Base-by-base conservation (phyloP, 2,113 vertebrate genomes). In the Pachyramphus minor region DNA sequence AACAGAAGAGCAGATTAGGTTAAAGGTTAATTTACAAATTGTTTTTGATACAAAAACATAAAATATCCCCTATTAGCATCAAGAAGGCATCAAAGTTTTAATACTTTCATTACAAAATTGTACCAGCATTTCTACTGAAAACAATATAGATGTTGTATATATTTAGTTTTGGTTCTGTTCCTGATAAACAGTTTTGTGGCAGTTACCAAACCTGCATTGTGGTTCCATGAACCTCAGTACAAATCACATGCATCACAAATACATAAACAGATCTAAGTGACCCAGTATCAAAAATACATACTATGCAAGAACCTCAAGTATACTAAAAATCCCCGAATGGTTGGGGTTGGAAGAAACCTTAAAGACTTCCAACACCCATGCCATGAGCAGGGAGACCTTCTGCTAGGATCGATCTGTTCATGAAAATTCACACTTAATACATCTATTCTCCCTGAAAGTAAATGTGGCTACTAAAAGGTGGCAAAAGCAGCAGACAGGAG, bases 251-350 rank as follows among this genome's bases (percentile, higher is more conserved):
- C 85, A 83, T 68, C 76, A 82, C 86, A 78, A 93, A 82, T 96
- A 96, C 68, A 96, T 83, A 96, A 95, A 97, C 86, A 96, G 63
- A 97, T 94, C 62, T 96, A 90, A 95, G 84, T 79, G 95, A 84
- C 58, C 78, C 87, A 39, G 85, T 98, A 98, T 97, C 71, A 98
- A 98, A 98, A 98, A 98, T 97, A 98, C 78, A 21, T 95, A 87
- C 75, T 93, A 77, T 97, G 96, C 87, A 96, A 97, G 95, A 97
- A 96, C 85, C 81, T 94, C 92, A 94, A 69, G 77, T 94, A 96
- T 84, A 86, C 53, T 89, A 96, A 92, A 97, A 96, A 92, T 56
- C 85, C 90, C 56, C 35, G 18, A 49, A 63, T 9, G 4, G 41
- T 35, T 55, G 30, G 47, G 35, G 41, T 16, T 55, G 63, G 62